Evolutionary conservation across 2,888 invertebrate genomes (phyloP).

Genomic region (Epistrophe eligans): DNA sequence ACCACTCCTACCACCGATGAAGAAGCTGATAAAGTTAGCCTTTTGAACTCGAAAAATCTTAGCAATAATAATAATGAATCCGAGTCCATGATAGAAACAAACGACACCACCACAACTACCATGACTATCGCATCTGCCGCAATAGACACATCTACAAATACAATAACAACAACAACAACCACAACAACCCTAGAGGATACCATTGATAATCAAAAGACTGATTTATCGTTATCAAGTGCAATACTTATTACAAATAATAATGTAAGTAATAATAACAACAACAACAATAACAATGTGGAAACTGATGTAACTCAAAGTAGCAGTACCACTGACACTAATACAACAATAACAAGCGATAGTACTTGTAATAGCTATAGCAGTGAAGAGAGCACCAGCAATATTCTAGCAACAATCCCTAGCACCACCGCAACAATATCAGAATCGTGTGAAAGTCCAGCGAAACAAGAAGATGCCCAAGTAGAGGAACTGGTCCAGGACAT

Average conservation of each 20-base stretch:
- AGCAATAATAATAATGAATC: slow-evolving; percentile 78
- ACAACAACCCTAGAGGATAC: slow-evolving; percentile 71
- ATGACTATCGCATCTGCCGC: slow-evolving; percentile 53
- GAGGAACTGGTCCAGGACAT: slow-evolving; percentile 80
- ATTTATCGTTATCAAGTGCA: slow-evolving; percentile 80
- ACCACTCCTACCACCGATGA: slow-evolving; percentile 68
- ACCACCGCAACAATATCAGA: slow-evolving; percentile 76
- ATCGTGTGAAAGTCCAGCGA: slow-evolving; percentile 64
- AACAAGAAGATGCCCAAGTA: slow-evolving; percentile 72
- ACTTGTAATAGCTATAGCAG: slow-evolving; percentile 44
- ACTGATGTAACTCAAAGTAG: slow-evolving; percentile 80
- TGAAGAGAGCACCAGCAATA: slow-evolving; percentile 44
- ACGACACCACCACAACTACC: slow-evolving; percentile 76
- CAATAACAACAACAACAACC: slow-evolving; percentile 23
- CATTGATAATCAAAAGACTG: slow-evolving; percentile 83
- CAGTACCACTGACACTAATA: slow-evolving; percentile 68
- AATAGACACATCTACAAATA: slow-evolving; percentile 48
- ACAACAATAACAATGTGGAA: slow-evolving; percentile 61
- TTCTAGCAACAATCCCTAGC: slow-evolving; percentile 69
- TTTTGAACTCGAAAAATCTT: slow-evolving; percentile 82
- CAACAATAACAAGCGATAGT: slow-evolving; percentile 58
- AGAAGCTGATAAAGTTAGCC: slow-evolving; percentile 78
- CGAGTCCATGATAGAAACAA: slow-evolving; percentile 62
- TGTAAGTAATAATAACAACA: slow-evolving; percentile 55
- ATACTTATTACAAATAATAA: slow-evolving; percentile 77